phyloP scores from a whole-genome alignment of 2,888 invertebrate genomes.

The Stenotaenia linearis region DNA sequence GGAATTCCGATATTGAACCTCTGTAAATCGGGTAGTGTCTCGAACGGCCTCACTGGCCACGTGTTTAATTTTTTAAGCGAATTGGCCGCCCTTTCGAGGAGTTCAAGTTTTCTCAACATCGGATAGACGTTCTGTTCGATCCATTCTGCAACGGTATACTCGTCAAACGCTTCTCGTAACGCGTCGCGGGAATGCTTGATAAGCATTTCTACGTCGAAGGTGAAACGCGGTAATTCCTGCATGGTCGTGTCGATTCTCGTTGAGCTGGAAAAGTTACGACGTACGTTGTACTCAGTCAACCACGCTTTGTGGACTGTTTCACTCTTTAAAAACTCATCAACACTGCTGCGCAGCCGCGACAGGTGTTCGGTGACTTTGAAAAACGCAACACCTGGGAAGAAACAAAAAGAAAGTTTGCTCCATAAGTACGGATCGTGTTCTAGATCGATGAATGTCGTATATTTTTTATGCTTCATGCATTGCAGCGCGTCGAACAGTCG shows the following conservation, averaged over 20 bases:
- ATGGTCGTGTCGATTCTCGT: constrained; percentile 61
- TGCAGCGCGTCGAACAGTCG: constrained; percentile 53
- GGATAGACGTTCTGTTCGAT: constrained; percentile 63
- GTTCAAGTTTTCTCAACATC: constrained; percentile 51
- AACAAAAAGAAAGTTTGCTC: constrained; percentile 56
- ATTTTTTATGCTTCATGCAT: constrained; percentile 50
- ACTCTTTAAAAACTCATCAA: constrained; percentile 31
- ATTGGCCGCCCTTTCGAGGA: constrained; percentile 54
- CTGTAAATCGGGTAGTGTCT: constrained; percentile 35
- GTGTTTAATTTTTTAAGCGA: constrained; percentile 53
- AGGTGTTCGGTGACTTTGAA: constrained; percentile 52
- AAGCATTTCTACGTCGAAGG: constrained; percentile 38
- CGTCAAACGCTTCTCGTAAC: constrained; percentile 52
- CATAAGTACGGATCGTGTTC: constrained; percentile 56
- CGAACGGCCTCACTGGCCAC: constrained; percentile 57
- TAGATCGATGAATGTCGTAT: constrained; percentile 51
- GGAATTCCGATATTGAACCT: constrained; percentile 36
- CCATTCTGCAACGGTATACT: constrained; percentile 59
- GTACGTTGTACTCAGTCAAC: constrained; percentile 65
- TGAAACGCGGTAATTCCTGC: constrained; percentile 39
- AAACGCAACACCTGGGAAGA: constrained; percentile 59
- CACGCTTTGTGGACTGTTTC: constrained; percentile 52
- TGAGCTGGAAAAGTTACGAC: constrained; percentile 62
- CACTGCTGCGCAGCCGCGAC: constrained; percentile 40
- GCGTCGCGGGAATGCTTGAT: constrained; percentile 40